A percentile compares a stretch with the other conserved stretches of the same genome.
phyloP scores from a whole-genome alignment of 2,113 vertebrate genomes.

The Papio anubis region DNA sequence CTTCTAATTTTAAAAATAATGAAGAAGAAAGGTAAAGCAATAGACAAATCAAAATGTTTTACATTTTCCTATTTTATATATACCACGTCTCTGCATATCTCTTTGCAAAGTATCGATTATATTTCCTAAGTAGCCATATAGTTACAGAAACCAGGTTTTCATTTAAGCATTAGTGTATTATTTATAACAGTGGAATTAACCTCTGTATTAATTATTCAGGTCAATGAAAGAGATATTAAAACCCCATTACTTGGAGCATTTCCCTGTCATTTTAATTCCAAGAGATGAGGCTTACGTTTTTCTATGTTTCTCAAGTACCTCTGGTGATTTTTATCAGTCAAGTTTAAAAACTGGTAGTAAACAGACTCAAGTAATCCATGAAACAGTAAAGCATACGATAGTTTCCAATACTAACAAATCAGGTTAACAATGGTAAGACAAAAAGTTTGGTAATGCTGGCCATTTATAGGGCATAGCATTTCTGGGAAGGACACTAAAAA shows the following conservation, averaged over 20 bases:
- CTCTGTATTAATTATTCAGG: background rate
- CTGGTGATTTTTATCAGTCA: background rate
- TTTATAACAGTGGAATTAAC: background rate
- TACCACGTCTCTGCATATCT: background rate
- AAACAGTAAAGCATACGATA: background rate
- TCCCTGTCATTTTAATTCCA: slow-evolving; percentile 11
- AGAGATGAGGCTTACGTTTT: background rate
- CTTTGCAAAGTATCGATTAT: background rate
- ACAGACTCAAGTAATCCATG: background rate
- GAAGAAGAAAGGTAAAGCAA: background rate
- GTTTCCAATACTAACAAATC: background rate
- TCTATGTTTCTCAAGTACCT: background rate
- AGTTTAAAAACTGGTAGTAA: slow-evolving; percentile 3
- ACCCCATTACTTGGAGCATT: background rate
- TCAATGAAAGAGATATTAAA: slow-evolving; percentile 34
- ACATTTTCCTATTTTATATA: background rate
- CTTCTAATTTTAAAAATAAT: too few relatives aligned
- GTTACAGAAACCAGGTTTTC: slow-evolving; percentile 4
- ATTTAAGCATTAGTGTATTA: background rate
- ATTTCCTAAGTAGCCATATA: background rate
- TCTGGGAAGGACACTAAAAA: background rate
- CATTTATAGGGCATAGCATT: background rate
- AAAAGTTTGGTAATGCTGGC: background rate
- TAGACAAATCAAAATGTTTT: background rate
- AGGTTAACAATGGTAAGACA: background rate